Conservation (phyloP, 1,140 invertebrate genomes). For the Ephestia elutella region DNA sequence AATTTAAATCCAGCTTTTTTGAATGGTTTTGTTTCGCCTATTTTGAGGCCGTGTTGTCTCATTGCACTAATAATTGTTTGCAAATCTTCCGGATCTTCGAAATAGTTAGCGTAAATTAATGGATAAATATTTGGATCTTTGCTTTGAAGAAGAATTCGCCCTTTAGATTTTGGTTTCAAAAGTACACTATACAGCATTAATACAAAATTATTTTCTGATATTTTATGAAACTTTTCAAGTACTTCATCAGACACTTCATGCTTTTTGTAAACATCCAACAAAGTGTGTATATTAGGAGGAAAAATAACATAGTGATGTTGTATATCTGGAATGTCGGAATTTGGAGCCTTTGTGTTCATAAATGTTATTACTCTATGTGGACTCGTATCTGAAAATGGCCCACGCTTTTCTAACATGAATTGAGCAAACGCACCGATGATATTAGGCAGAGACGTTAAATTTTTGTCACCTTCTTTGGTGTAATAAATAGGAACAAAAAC, state of each 20-base stretch:
- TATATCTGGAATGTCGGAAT: constrained; percentile 32
- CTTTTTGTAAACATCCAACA: constrained; percentile 30
- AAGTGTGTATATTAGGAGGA: constrained; percentile 24
- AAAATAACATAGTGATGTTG: constrained; percentile 38
- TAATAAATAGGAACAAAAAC: constrained; percentile 46
- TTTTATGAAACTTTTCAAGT: constrained; percentile 23
- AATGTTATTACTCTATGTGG: constrained; percentile 38
- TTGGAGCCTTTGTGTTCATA: constrained; percentile 35
- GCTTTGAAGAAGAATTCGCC: constrained; percentile 74
- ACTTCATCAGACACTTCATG: constrained; percentile 33
- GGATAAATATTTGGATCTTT: constrained; percentile 77
- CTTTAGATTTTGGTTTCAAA: constrained; percentile 76
- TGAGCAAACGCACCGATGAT: constrained; percentile 19
- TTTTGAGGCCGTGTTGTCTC: constrained; percentile 59
- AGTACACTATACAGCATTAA: constrained; percentile 61
- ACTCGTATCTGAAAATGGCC: constrained; percentile 24
- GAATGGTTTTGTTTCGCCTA: constrained; percentile 71
- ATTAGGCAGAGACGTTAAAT: constrained; percentile 18
- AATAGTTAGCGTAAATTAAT: constrained; percentile 80
- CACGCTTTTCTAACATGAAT: constrained; percentile 29
- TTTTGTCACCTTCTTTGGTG: constrained; percentile 23
- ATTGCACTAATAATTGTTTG: constrained; percentile 73
- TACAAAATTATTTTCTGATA: constrained; percentile 55
- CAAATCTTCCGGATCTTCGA: constrained; percentile 75
- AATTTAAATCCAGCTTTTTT: constrained; percentile 48